A percentile compares a stretch with the other conserved stretches of the same genome.
Evolutionary conservation across 1,140 invertebrate genomes (phyloP).

Genomic region (Caerostris darwini): DNA sequence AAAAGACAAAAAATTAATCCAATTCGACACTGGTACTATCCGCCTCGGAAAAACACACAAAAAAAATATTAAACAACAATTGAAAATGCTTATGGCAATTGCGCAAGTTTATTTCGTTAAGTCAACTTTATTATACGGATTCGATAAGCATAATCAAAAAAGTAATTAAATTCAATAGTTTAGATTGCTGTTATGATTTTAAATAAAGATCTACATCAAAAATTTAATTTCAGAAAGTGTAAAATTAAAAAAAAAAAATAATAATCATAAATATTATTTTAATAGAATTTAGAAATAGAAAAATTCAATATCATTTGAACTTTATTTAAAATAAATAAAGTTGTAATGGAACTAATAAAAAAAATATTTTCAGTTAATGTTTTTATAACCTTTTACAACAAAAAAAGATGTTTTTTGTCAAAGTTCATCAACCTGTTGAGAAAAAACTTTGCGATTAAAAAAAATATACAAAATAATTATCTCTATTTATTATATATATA

Average conservation of each 20-base stretch:
- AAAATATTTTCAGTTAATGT: no score
- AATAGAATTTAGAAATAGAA: background rate
- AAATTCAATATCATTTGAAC: no score
- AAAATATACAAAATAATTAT: no score
- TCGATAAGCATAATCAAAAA: background rate
- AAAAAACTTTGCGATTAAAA: no score
- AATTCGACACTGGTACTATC: background rate
- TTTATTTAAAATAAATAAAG: no score
- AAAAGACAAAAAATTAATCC: background rate
- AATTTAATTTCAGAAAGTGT: background rate
- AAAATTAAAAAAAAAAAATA: background rate
- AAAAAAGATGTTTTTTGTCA: no score
- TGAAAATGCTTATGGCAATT: background rate
- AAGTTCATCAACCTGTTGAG: no score
- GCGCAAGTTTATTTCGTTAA: background rate
- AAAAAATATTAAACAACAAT: background rate
- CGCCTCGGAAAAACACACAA: background rate
- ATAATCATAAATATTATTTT: background rate
- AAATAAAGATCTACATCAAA: background rate
- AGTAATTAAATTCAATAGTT: background rate
- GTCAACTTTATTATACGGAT: background rate
- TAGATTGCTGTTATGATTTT: background rate
- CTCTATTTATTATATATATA: no score
- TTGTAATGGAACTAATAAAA: no score
- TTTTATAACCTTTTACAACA: no score